phyloP scores from a whole-genome alignment of 2,113 vertebrate genomes.

The Myrmecobius fasciatus region DNA sequence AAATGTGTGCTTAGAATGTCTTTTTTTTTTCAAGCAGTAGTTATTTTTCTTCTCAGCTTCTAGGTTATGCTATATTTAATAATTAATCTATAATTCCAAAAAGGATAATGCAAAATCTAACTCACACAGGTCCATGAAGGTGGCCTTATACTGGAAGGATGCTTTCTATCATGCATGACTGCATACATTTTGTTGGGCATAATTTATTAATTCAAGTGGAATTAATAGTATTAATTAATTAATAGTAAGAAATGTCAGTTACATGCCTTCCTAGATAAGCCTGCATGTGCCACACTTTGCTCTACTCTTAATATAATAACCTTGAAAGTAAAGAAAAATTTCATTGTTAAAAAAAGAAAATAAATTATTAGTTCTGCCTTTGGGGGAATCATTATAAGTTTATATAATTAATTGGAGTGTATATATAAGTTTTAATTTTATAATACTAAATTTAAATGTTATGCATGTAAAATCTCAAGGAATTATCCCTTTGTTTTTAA shows the following conservation, averaged over 20 bases:
- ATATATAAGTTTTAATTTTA: constrained; percentile 82
- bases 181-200: constrained; percentile 84
- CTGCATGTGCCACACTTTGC: constrained; percentile 85
- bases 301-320: constrained; percentile 83
- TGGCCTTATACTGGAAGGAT: constrained; percentile 77
- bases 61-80: constrained; percentile 14
- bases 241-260: constrained; percentile 71
- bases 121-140: constrained; percentile 65
- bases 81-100: constrained; percentile 83
- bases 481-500: constrained; percentile 84
- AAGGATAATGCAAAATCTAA: constrained; percentile 83
- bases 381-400: constrained; percentile 84
- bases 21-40: too few relatives aligned
- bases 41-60: too few relatives aligned
- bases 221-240: too few relatives aligned
- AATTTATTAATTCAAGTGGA: constrained; percentile 78
- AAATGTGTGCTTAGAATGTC: too few relatives aligned
- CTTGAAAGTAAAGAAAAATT: constrained; percentile 85
- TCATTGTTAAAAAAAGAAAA: constrained; percentile 88
- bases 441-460: constrained; percentile 79
- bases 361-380: constrained; percentile 86
- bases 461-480: constrained; percentile 82
- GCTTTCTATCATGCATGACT: constrained; percentile 84
- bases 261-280: constrained; percentile 79
- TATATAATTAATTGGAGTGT: constrained; percentile 92